Evolutionary conservation across 1,140 invertebrate species (phyloP).

Genomic region (Liolophura sinensis): DNA sequence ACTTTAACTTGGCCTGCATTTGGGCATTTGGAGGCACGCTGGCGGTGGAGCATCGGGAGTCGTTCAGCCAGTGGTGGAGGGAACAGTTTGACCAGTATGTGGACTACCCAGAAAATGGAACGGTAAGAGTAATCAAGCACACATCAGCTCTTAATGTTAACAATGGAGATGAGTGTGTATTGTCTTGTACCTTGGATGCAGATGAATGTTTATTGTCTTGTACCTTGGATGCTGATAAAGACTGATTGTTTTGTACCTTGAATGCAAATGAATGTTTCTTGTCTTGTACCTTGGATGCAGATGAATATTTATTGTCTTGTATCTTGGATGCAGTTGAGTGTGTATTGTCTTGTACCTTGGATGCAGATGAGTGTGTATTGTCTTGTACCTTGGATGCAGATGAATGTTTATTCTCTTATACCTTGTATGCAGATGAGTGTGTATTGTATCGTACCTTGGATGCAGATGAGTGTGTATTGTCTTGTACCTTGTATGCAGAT

Average conservation of each 20-base stretch:
- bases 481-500: conserved; percentile 10
- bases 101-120: conserved; percentile 47
- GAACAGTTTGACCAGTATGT: conserved; percentile 47
- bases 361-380: too few species aligned
- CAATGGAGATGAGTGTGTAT: not conserved
- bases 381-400: too few species aligned
- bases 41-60: conserved; percentile 38
- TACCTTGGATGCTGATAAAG: conserved; percentile 9
- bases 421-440: not conserved
- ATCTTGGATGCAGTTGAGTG: too few species aligned
- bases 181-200: too few species aligned
- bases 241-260: too few species aligned
- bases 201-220: conserved; percentile 1
- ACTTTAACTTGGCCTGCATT: conserved; percentile 54
- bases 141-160: too few species aligned
- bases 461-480: not conserved
- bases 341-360: conserved; percentile 13
- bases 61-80: conserved; percentile 55
- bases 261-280: too few species aligned
- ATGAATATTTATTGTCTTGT: too few species aligned
- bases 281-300: conserved; percentile 11
- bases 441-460: too few species aligned
- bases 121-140: conserved; percentile 27
- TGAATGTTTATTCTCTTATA: conserved; percentile 14
- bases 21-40: conserved; percentile 56